Percentiles rank a stretch among this genome's conserved stretches.
These are phyloP conservation scores for Salminus brasiliensis DNA, from an alignment of 2,113 vertebrate species.

Conservation along the genomic window DNA sequence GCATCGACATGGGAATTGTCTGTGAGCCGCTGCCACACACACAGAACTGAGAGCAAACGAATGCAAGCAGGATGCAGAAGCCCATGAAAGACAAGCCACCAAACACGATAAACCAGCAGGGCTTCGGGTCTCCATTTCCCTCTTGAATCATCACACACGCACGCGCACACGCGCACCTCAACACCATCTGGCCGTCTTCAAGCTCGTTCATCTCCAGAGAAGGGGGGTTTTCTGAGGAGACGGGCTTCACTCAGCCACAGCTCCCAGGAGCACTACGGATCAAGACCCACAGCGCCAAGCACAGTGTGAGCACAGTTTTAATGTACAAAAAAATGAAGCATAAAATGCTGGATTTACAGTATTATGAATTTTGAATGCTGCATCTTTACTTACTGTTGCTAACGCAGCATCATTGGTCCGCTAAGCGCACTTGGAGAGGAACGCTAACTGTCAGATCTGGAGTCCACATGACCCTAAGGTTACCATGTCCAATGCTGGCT, in stretches of 20 bases:
- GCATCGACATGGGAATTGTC: slow-evolving; percentile 10
- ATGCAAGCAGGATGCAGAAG: slow-evolving; percentile 25
- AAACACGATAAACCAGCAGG: slow-evolving; percentile 19
- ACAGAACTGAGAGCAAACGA: slow-evolving; percentile 4
- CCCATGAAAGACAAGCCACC: slow-evolving; percentile 23
- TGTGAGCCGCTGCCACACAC: too few relatives aligned
- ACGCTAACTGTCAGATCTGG: too few relatives aligned
- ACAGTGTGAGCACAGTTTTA: neutral
- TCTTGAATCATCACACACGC: slow-evolving; percentile 30
- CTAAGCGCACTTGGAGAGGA: too few relatives aligned
- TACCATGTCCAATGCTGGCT: too few relatives aligned
- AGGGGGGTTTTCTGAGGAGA: slow-evolving; percentile 57
- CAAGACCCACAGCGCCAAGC: neutral
- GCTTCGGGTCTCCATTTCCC: slow-evolving; percentile 35
- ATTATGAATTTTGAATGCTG: too few relatives aligned
- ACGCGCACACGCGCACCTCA: slow-evolving; percentile 57
- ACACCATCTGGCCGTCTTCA: slow-evolving; percentile 73
- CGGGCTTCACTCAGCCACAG: slow-evolving; percentile 25
- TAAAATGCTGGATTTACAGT: too few relatives aligned
- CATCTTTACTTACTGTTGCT: too few relatives aligned
- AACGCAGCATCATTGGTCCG: too few relatives aligned
- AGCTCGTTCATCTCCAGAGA: slow-evolving; percentile 71
- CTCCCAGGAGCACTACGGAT: slow-evolving; percentile 22
- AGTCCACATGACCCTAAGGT: too few relatives aligned
- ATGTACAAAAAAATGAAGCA: too few relatives aligned